Evolutionary conservation across 53 echinoderm and acorn worm species (phyloP).

Genomic region (Mesocentrotus franciscanus): DNA sequence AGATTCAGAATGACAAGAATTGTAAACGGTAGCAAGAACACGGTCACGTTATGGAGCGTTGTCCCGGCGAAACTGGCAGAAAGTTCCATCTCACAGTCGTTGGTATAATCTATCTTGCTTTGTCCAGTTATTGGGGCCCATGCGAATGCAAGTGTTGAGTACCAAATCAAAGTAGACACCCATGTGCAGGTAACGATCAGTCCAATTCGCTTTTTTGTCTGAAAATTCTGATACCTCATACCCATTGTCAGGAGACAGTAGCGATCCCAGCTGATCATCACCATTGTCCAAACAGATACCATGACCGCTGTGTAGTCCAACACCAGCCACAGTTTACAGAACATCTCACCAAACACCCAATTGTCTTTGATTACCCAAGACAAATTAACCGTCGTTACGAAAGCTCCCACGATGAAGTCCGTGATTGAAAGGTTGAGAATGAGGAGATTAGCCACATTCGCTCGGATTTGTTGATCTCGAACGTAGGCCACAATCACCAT

Average conservation of each 20-base stretch:
- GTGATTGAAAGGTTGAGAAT: conserved; percentile 83
- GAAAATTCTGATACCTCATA: conserved; percentile 75
- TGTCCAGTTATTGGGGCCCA: conserved; percentile 55
- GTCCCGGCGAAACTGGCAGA: conserved; percentile 57
- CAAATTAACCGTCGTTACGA: conserved; percentile 73
- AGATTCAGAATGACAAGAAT: conserved; percentile 72
- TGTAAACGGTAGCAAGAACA: conserved; percentile 81
- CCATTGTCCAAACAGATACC: conserved; percentile 73
- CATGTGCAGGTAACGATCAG: conserved; percentile 59
- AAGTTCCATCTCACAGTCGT: conserved; percentile 80
- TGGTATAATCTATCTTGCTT: background rate
- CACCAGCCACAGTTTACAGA: conserved; percentile 77
- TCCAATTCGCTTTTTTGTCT: conserved; percentile 66
- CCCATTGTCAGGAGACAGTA: conserved; percentile 93
- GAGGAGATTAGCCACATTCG: conserved; percentile 73
- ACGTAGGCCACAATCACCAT: conserved; percentile 75
- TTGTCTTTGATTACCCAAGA: conserved; percentile 67
- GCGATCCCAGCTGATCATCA: conserved; percentile 90
- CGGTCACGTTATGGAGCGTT: conserved; percentile 53
- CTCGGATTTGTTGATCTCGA: conserved; percentile 71
- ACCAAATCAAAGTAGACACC: conserved; percentile 66
- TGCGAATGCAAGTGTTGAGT: conserved; percentile 64
- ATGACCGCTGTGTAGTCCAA: conserved; percentile 75
- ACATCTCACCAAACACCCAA: conserved; percentile 71
- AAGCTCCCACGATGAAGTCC: conserved; percentile 75